A percentile compares a stretch with the other conserved stretches of the same genome.
Conservation (phyloP, 2,888 invertebrate genomes). For the Dasypogon diadema region DNA sequence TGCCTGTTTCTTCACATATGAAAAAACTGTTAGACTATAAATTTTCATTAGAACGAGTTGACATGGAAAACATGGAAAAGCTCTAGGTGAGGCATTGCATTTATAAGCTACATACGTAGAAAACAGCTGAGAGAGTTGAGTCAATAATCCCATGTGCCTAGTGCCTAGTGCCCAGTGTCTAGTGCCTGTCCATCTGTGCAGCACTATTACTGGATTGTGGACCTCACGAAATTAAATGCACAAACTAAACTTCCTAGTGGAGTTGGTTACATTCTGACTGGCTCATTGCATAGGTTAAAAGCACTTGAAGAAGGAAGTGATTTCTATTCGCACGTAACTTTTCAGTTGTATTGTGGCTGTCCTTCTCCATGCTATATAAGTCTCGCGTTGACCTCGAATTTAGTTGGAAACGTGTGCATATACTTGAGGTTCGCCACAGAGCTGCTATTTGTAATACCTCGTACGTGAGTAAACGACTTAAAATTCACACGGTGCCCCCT, state of each 20-base stretch:
- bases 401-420: slow-evolving; percentile 45
- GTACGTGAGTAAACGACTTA: slow-evolving; percentile 32
- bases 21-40: slow-evolving; percentile 28
- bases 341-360: slow-evolving; percentile 51
- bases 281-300: slow-evolving; percentile 18
- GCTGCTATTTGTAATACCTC: slow-evolving; percentile 11
- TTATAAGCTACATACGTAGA: slow-evolving; percentile 8
- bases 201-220: neutral
- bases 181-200: slow-evolving; percentile 2
- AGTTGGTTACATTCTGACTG: slow-evolving; percentile 6
- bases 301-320: slow-evolving; percentile 39
- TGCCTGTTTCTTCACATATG: slow-evolving; percentile 31
- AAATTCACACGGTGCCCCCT: slow-evolving; percentile 39
- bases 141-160: neutral
- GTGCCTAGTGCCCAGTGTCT: neutral
- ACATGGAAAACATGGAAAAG: slow-evolving; percentile 46
- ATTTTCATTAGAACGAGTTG: slow-evolving; percentile 46
- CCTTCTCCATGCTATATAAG: slow-evolving; percentile 56
- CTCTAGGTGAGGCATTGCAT: slow-evolving; percentile 19
- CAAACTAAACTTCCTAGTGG: slow-evolving; percentile 12
- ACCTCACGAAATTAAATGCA: neutral
- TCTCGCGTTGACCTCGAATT: slow-evolving; percentile 55
- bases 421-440: slow-evolving; percentile 3
- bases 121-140: slow-evolving; percentile 30
- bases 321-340: slow-evolving; percentile 42